Evolutionary conservation across 1,140 invertebrate species (phyloP).

Genomic region (Zaprionus capensis): DNA sequence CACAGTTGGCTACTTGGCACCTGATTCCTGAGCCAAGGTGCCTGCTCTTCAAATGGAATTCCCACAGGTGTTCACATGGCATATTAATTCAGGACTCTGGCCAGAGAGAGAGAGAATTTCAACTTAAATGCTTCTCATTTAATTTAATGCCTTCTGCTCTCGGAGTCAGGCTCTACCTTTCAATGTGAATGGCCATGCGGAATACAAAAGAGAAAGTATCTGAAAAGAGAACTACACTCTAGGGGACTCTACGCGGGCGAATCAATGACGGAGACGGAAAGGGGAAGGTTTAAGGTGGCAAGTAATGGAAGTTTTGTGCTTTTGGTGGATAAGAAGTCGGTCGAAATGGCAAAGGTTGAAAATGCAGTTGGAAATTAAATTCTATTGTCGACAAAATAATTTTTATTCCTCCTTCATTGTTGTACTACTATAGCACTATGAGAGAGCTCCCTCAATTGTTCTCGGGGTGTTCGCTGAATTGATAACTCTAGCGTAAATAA

Average conservation of each 20-base stretch:
- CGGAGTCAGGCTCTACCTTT: neutral
- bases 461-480: neutral
- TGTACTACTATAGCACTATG: neutral
- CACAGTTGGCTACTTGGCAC: neutral
- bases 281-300: neutral
- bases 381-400: constrained; percentile 7
- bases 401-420: neutral
- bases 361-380: constrained; percentile 5
- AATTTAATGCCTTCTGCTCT: neutral
- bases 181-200: neutral
- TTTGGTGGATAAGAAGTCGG: neutral
- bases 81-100: neutral
- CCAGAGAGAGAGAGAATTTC: neutral
- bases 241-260: neutral
- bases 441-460: neutral
- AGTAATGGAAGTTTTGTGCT: constrained; percentile 3
- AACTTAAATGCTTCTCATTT: constrained; percentile 6
- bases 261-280: neutral
- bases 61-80: constrained; percentile 5
- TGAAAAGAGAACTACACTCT: neutral
- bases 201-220: constrained; percentile 5
- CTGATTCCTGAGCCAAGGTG: neutral
- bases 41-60: neutral
- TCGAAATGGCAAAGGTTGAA: neutral
- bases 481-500: constrained; percentile 5